These are phyloP conservation scores for Apantesis nais DNA, from an alignment of 2,888 invertebrate species.

Conservation along the genomic window DNA sequence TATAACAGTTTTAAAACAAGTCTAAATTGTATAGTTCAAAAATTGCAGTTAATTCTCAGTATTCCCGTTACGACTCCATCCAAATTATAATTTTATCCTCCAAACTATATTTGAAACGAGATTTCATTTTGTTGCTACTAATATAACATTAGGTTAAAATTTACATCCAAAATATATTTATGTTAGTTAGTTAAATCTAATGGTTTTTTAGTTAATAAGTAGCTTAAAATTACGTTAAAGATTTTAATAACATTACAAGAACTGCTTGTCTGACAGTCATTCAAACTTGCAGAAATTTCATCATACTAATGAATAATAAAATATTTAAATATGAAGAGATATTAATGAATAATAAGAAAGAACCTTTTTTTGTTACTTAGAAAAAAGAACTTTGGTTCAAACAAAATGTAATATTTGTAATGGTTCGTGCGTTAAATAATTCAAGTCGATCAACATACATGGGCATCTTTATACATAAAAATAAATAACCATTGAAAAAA, in stretches of 20 bases:
- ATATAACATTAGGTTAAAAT: background rate
- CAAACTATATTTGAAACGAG: too few species aligned
- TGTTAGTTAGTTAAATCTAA: background rate
- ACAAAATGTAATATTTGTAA: slow-evolving; percentile 14
- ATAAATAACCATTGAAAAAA: slow-evolving; percentile 23
- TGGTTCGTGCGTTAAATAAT: slow-evolving; percentile 17
- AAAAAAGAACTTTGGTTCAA: background rate
- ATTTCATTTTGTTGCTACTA: too few species aligned
- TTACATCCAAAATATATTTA: background rate
- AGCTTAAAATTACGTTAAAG: background rate
- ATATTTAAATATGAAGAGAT: background rate
- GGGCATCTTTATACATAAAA: slow-evolving; percentile 17
- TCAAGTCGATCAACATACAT: slow-evolving; percentile 27
- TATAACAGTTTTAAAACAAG: too few species aligned
- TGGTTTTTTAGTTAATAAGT: background rate
- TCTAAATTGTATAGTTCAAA: background rate
- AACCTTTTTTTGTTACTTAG: too few species aligned
- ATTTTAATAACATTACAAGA: background rate
- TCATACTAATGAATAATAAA: background rate
- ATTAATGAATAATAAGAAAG: background rate
- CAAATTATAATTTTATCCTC: too few species aligned
- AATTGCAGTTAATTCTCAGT: background rate
- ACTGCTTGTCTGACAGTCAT: background rate
- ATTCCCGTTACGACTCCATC: background rate
- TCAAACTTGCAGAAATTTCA: background rate